Base-by-base conservation (phyloP, 1,140 invertebrate species). In the Megathymus violae region DNA sequence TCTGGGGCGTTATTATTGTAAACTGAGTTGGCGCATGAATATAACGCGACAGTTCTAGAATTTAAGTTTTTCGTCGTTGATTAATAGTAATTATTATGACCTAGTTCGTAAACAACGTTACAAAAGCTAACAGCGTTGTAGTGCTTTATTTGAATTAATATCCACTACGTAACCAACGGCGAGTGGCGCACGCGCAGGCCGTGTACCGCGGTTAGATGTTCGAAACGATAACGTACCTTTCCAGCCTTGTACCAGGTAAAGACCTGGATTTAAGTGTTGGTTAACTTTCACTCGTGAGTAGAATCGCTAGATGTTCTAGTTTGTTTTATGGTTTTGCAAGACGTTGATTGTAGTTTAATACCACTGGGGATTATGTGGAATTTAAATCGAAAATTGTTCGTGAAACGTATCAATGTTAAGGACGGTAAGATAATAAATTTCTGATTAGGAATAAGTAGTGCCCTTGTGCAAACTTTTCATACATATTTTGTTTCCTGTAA, bases 61-160 rank as follows among this genome's bases (percentile, higher is more conserved):
- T 27, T 54, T 14, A 27, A 31, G 34, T 76, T 80, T 78, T 82
- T 78, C 63, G 61, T 54, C 67, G 70, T 85, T 82, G 80, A 87
- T 86, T 85, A 82, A 74, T 76, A 70, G 67, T 81, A 82, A 87
- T 77, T 74, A 82, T 80, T 84, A 67, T 82, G 85, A 74, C 84
- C 85, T 75, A 88, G 69, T 78, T 85, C 62, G 59, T 71, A 71
- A 64, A 68, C 68, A 69, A 64, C 67, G 64, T 47, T 59, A 59
- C 43, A 71, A 74, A 60, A 69, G 68, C 65, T 68, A 71, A 74
- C 66, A 77, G 67, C 72, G 61, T 64, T 64, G 69, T 72, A 70
- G 69, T 73, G 71, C 71, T 78, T 74, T 76, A 78, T 80, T 80
- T 78, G 70, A 80, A 79, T 80, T 80, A 71, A 78, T 79, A 67